phyloP scores from a whole-genome alignment of 2,888 invertebrate genomes.

The Leptinotarsa juncta region DNA sequence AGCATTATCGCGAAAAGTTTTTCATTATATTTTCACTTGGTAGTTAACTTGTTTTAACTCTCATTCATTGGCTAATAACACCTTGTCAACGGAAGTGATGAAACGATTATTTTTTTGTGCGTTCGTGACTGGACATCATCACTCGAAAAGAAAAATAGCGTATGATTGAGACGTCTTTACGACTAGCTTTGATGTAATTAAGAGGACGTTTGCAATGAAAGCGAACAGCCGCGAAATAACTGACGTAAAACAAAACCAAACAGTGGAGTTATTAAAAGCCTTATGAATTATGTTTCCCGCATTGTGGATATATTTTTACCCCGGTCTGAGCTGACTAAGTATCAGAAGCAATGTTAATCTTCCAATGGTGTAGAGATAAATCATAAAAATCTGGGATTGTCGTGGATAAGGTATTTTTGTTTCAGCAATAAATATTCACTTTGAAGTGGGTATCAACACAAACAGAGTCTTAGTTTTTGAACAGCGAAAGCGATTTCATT shows the following conservation, averaged over 20 bases:
- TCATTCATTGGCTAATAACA: neutral
- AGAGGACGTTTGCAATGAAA: constrained; percentile 37
- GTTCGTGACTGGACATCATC: constrained; percentile 1
- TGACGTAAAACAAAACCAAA: constrained; percentile 49
- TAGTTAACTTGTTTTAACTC: neutral
- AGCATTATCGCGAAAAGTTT: no score
- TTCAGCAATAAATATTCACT: constrained; percentile 38
- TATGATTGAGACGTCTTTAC: constrained; percentile 37
- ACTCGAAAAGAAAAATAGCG: neutral
- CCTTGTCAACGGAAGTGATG: neutral
- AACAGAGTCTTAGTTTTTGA: neutral
- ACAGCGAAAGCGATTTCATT: neutral
- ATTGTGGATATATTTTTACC: constrained; percentile 57
- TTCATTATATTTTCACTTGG: no score
- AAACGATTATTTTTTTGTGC: neutral
- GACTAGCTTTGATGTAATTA: constrained; percentile 41
- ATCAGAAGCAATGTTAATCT: constrained; percentile 32
- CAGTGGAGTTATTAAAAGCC: constrained; percentile 53
- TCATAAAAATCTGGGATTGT: constrained; percentile 37
- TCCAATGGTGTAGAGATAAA: constrained; percentile 35
- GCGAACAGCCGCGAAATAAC: constrained; percentile 46
- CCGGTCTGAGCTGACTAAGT: constrained; percentile 37
- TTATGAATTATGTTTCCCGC: constrained; percentile 59
- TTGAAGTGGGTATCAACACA: constrained; percentile 35
- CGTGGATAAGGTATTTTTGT: constrained; percentile 34